phyloP scores from a whole-genome alignment of 2,888 invertebrate genomes.

The Bimastos eiseni region DNA sequence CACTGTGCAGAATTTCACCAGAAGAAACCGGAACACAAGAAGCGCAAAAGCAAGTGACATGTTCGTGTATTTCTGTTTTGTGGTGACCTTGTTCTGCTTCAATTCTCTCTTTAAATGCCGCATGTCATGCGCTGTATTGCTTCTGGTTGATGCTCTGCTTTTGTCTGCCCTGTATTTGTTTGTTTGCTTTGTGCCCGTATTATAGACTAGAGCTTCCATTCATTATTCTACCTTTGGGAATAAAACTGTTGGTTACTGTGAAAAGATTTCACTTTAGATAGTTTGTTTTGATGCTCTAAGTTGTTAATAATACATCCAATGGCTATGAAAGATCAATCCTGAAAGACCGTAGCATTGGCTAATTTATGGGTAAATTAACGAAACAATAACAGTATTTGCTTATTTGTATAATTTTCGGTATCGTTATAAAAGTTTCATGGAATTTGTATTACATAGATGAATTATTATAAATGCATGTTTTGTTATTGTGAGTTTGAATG shows the following conservation, averaged over 20 bases:
- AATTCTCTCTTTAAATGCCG: not conserved
- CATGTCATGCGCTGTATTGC: not conserved
- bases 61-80: conserved; percentile 6
- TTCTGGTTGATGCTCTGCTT: not conserved
- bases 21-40: conserved; percentile 18
- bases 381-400: not conserved
- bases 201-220: not conserved
- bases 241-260: not conserved
- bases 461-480: not conserved
- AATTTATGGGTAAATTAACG: not conserved
- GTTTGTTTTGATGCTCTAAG: not conserved
- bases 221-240: not conserved
- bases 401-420: no score
- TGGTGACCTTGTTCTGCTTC: not conserved
- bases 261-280: not conserved
- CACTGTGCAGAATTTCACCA: conserved; percentile 9
- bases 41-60: conserved; percentile 22
- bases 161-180: not conserved
- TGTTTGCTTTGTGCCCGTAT: not conserved
- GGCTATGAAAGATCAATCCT: not conserved
- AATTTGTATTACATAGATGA: not conserved
- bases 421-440: not conserved
- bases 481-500: not conserved
- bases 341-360: not conserved
- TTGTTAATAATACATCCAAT: not conserved